These are phyloP conservation scores for Zaprionus ghesquierei DNA, from an alignment of 1,140 invertebrate species.

Conservation along the genomic window DNA sequence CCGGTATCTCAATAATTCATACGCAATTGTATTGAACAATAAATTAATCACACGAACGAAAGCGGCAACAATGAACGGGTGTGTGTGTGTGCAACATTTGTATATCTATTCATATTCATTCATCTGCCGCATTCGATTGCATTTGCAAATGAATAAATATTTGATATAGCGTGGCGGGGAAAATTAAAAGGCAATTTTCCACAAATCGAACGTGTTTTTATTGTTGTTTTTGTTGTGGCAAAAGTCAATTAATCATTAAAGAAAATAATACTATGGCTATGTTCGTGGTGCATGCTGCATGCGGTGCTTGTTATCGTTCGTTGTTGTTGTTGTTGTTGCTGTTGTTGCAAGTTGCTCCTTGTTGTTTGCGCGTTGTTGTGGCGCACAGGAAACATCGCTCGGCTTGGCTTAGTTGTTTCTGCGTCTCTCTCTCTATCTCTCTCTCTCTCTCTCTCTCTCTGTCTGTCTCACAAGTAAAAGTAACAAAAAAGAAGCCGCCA, in stretches of 20 bases:
- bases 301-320: conserved; percentile 35
- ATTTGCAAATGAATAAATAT: conserved; percentile 44
- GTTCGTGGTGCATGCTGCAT: conserved; percentile 45
- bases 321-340: conserved; percentile 29
- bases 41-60: conserved; percentile 77
- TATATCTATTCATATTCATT: not conserved
- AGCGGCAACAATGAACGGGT: conserved; percentile 30
- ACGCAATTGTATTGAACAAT: conserved; percentile 78
- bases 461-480: conserved; percentile 36
- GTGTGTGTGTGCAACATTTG: not conserved
- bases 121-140: not conserved
- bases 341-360: conserved; percentile 28
- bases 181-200: conserved; percentile 55
- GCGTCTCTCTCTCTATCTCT: not conserved
- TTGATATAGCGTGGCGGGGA: conserved; percentile 33
- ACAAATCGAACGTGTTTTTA: conserved; percentile 69
- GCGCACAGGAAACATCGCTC: conserved; percentile 44
- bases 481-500: conserved; percentile 58
- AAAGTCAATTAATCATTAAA: conserved; percentile 79
- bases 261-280: conserved; percentile 47
- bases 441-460: conserved; percentile 3
- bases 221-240: conserved; percentile 41
- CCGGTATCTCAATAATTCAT: conserved; percentile 77
- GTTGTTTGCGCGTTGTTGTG: conserved; percentile 28
- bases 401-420: not conserved